Conservation (phyloP, 2,888 invertebrate species). For the Agonopterix arenella region DNA sequence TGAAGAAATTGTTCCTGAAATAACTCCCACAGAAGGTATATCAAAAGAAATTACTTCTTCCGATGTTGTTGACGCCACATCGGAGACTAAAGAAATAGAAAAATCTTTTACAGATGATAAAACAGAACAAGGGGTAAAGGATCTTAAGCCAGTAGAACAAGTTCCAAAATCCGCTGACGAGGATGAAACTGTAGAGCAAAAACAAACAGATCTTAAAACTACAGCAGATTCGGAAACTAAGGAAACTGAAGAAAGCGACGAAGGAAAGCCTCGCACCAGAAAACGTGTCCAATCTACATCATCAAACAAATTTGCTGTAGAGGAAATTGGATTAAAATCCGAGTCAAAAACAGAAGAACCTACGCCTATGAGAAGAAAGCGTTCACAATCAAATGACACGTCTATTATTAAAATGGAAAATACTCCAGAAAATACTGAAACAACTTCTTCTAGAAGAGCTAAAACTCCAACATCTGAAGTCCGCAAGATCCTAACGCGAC, state of each 20-base stretch:
- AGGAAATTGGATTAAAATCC: not conserved
- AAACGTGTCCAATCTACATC: constrained; percentile 20
- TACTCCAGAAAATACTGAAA: constrained; percentile 27
- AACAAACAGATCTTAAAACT: not conserved
- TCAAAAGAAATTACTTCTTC: not conserved
- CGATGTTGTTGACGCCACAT: too few species aligned
- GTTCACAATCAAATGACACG: constrained; percentile 43
- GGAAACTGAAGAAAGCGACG: not conserved
- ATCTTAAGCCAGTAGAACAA: not conserved
- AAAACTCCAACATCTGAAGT: constrained; percentile 55
- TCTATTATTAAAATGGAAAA: constrained; percentile 30
- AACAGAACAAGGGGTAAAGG: constrained; percentile 6
- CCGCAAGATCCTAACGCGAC: constrained; percentile 52
- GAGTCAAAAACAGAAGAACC: constrained; percentile 16
- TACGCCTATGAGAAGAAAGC: constrained; percentile 47
- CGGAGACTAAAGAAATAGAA: too few species aligned
- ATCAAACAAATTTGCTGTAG: constrained; percentile 18
- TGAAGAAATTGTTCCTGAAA: not conserved
- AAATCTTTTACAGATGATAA: not conserved
- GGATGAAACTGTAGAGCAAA: not conserved
- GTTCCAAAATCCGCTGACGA: not conserved
- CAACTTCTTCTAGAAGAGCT: constrained; percentile 30
- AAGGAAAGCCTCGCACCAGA: not conserved
- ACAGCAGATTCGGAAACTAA: not conserved
- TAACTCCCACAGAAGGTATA: not conserved